These are phyloP conservation scores for Neotragus moschatus DNA, from an alignment of 2,113 vertebrate species.

Conservation along the genomic window DNA sequence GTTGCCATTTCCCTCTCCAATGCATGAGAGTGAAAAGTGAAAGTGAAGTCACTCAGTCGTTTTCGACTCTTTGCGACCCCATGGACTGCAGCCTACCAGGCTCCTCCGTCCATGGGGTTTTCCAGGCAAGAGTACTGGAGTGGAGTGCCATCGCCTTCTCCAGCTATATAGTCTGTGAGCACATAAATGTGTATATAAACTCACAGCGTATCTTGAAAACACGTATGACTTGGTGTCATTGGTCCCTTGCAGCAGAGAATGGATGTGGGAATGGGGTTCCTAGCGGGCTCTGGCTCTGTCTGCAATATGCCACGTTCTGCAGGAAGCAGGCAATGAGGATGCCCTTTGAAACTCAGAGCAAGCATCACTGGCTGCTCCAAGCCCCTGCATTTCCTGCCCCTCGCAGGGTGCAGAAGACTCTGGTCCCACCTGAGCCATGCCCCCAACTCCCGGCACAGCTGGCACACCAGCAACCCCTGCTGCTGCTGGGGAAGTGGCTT, in stretches of 20 bases:
- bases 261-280: neutral
- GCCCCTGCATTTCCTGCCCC: neutral
- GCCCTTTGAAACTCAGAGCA: neutral
- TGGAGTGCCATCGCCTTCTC: too few relatives aligned
- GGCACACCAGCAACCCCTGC: neutral
- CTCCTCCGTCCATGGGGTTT: too few relatives aligned
- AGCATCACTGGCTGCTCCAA: neutral
- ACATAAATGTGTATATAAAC: neutral
- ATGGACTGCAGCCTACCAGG: too few relatives aligned
- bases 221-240: neutral
- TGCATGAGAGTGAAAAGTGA: too few relatives aligned
- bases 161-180: neutral
- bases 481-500: neutral
- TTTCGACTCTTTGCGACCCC: too few relatives aligned
- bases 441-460: neutral
- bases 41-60: too few relatives aligned
- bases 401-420: neutral
- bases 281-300: neutral
- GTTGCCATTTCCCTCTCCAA: too few relatives aligned
- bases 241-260: neutral
- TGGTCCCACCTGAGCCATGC: neutral
- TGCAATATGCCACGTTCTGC: fast-evolving
- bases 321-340: fast-evolving
- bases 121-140: too few relatives aligned
- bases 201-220: neutral